Base-by-base conservation (phyloP, 1,140 invertebrate species). In the Zaprionus davidi region DNA sequence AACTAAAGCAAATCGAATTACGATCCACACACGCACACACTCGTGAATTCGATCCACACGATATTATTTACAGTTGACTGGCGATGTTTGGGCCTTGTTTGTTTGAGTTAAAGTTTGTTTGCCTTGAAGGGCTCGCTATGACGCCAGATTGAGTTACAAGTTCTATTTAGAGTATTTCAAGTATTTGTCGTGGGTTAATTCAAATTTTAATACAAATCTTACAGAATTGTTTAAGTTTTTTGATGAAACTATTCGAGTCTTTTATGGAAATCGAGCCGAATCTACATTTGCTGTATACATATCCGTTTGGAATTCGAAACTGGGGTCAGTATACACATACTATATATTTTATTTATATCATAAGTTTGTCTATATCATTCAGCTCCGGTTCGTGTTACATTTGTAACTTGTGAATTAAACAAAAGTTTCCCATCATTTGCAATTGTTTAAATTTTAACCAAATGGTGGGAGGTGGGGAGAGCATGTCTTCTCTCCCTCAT, bases 111-210 rank as follows among this genome's bases (percentile, higher is more conserved):
- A 38, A 38, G 13, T 46, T 83, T 68, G 81, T 84, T 84, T 78
- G 66, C 78, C 83, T 83, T 88, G 78, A 90, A 88, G 85, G 85
- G 85, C 85, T 60, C 46, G 73, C 79, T 79, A 90, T 81, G 85
- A 90, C 82, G 85, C 85, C 85, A 90, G 85, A 90, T 88, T 88
- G 81, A 90, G 85, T 88, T 88, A 90, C 85, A 81, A 88, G 67
- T 58, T 57, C 73, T 72, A 22, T 15, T 31, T 34, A 66, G 6
- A 46, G 41, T 46, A 46, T 46, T 68, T 41, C 20, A 51, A 26
- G n/a, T 17, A 56, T 26, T 56, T 24, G 4, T 22, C 59, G 67
- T 71, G 67, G 67, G 72, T 41, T 75, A 71, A 64, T 44, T 46
- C 13, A 5, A 56, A 24, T 17, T 5, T 56, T 13, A 22, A 12